Evolutionary conservation across 2,888 invertebrate genomes (phyloP), one percentile per base, ranked within the genome.

Genomic region (Cephus spinipes): DNA sequence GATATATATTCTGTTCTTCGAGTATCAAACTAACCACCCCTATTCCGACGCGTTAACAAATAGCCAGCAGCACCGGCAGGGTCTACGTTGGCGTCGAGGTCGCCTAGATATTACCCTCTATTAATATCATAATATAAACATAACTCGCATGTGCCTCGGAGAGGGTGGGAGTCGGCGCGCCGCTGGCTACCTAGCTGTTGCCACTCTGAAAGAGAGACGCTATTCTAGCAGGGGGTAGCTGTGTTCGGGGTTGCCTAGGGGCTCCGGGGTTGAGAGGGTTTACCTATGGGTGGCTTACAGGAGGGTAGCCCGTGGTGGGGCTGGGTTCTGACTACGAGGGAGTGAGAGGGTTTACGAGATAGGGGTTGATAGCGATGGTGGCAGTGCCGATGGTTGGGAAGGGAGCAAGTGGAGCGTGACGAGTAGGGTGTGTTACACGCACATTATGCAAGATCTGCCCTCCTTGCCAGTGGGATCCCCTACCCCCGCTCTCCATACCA

Each of bases 51-150:
- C 79, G 77, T 79, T 79, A 79, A 82, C 85, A 86, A 88, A 86
- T 86, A 88, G 87, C 87, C 87, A 87, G 87, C 86, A 82, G 82
- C 35, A 35, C 11, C 83, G 77, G 81, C 85, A 79, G 81, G 81
- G 79, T 83, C 81, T 33, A 71, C 11, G 71, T 6, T 12, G 71
- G 30, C 32, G 30, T 33, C 71, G 71, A 71, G 71, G 31, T 55
- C 40, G 40, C 40, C 40, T 55, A 55, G 40, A 55, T 85, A 88
- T 88, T 86, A 87, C 87, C 89, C 87, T 88, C 89, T 89, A 91
- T 91, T 91, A 91, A 91, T 90, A 91, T 91, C 90, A 88, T 90
- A 91, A 90, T 90, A 90, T 90, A 90, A 90, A 90, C 89, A 90
- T 91, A 90, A 90, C 88, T 89, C 82, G 85, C 80, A 81, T 81